Conservation (phyloP, 2,888 invertebrate genomes). For the Meiosimyza platycephala region DNA sequence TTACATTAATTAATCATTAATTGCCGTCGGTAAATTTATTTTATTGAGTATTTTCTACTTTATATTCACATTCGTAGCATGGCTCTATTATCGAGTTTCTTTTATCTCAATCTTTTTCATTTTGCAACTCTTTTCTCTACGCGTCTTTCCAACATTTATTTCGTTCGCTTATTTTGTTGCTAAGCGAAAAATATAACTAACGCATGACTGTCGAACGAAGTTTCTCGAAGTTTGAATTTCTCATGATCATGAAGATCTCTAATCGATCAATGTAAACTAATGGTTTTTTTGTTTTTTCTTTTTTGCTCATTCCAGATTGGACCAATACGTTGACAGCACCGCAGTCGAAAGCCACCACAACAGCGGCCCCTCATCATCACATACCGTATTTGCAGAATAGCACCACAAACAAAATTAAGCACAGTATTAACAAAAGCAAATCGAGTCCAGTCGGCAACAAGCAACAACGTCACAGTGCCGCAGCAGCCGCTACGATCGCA, state of each 20-base stretch:
- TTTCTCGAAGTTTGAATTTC: slow-evolving; percentile 24
- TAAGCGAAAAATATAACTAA: not conserved
- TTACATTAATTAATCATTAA: not conserved
- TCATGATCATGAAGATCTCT: slow-evolving; percentile 13
- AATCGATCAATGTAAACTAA: not conserved
- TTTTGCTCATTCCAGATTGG: slow-evolving; percentile 43
- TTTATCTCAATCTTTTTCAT: not conserved
- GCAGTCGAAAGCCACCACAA: slow-evolving; percentile 34
- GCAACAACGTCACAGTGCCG: slow-evolving; percentile 31
- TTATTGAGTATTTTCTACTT: too few relatives aligned
- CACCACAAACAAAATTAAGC: slow-evolving; percentile 47
- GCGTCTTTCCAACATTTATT: too few relatives aligned
- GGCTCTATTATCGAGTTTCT: too few relatives aligned
- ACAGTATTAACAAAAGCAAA: slow-evolving; percentile 49
- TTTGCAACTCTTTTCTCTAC: not conserved
- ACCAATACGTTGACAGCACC: slow-evolving; percentile 44
- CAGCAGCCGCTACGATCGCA: slow-evolving; percentile 33
- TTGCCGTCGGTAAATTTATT: too few relatives aligned
- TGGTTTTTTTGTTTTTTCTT: not conserved
- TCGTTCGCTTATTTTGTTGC: slow-evolving; percentile 19
- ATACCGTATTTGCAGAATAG: slow-evolving; percentile 34
- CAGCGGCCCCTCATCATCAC: slow-evolving; percentile 38
- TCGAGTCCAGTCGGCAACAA: slow-evolving; percentile 39
- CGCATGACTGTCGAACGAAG: slow-evolving; percentile 12
- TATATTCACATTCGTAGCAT: too few relatives aligned